Evolutionary conservation across 2,113 vertebrate species (phyloP).

Genomic region (Cavia porcellus): DNA sequence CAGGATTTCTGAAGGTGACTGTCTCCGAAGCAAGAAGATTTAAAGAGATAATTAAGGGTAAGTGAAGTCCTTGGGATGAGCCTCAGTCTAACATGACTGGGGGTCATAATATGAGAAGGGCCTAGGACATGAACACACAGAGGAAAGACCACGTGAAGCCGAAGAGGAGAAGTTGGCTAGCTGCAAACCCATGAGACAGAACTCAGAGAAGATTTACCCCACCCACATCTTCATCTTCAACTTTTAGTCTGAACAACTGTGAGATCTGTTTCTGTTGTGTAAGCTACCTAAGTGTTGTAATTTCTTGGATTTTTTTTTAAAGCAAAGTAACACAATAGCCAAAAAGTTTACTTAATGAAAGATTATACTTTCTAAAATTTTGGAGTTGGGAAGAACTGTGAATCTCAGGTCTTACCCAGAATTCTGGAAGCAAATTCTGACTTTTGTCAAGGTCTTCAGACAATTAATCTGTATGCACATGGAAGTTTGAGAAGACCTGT

Average conservation of each 20-base stretch:
- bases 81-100: background rate
- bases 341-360: background rate
- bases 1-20: background rate
- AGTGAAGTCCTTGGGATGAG: background rate
- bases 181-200: background rate
- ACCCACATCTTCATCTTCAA: background rate
- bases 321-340: background rate
- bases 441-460: background rate
- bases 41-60: background rate
- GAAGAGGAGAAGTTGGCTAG: background rate
- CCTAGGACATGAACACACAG: background rate
- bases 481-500: background rate
- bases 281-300: background rate
- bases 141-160: background rate
- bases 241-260: background rate
- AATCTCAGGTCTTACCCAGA: background rate
- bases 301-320: background rate
- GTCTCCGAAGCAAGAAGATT: background rate
- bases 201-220: background rate
- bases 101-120: background rate
- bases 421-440: background rate
- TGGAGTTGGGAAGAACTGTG: background rate
- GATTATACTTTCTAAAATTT: background rate
- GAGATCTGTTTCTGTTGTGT: background rate
- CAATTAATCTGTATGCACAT: background rate